Evolutionary conservation across 1,140 invertebrate species (phyloP).

Genomic region (Lethocerus indicus): DNA sequence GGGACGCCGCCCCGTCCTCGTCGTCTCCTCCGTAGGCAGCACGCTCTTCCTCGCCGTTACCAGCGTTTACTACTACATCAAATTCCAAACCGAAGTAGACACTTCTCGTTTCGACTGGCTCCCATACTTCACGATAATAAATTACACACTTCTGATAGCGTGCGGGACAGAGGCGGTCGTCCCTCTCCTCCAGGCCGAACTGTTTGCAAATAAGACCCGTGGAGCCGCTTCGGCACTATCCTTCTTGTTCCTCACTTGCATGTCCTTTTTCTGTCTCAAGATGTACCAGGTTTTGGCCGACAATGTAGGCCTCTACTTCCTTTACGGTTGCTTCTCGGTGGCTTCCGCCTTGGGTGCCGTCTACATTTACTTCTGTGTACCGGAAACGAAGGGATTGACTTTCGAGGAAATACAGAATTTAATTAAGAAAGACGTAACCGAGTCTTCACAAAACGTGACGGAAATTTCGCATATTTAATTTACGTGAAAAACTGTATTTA

Average conservation of each 20-base stretch:
- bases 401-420: slow-evolving; percentile 52
- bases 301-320: slow-evolving; percentile 42
- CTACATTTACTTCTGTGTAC: slow-evolving; percentile 44
- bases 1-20: slow-evolving; percentile 32
- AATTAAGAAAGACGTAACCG: background rate
- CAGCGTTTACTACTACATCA: slow-evolving; percentile 10
- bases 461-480: too few relatives aligned
- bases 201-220: slow-evolving; percentile 15
- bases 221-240: slow-evolving; percentile 14
- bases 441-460: too few relatives aligned
- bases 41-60: slow-evolving; percentile 8
- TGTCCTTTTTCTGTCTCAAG: slow-evolving; percentile 48
- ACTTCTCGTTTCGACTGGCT: background rate
- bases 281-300: slow-evolving; percentile 42
- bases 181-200: slow-evolving; percentile 14
- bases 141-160: background rate
- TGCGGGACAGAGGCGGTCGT: slow-evolving; percentile 11
- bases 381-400: slow-evolving; percentile 68
- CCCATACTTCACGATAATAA: background rate
- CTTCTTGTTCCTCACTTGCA: slow-evolving; percentile 12
- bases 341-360: slow-evolving; percentile 38
- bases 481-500: too few relatives aligned
- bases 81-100: background rate
- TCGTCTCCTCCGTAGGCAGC: slow-evolving; percentile 23
- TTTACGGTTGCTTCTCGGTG: slow-evolving; percentile 63